These are phyloP conservation scores for Parelbella ahira DNA, from an alignment of 2,888 invertebrate species.

Conservation along the genomic window DNA sequence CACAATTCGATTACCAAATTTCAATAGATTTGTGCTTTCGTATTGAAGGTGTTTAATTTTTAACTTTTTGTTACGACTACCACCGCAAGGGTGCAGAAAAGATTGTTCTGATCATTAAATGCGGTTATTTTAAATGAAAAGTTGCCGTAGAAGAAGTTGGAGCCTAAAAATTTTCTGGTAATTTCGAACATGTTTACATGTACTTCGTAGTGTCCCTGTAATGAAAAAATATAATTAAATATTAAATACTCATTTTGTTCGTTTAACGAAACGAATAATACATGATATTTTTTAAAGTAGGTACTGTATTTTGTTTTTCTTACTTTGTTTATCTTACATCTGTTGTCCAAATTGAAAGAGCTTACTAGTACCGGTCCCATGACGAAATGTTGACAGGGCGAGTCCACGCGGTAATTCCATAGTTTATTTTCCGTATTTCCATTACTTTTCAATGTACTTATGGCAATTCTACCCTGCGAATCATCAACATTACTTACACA, in stretches of 20 bases:
- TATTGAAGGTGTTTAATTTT: too few relatives aligned
- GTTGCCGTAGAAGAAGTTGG: conserved; percentile 59
- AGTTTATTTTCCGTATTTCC: conserved; percentile 52
- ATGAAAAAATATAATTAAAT: too few relatives aligned
- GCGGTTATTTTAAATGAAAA: conserved; percentile 53
- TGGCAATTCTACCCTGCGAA: conserved; percentile 54
- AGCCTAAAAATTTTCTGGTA: conserved; percentile 49
- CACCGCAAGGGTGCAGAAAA: too few relatives aligned
- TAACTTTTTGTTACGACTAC: too few relatives aligned
- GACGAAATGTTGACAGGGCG: conserved; percentile 68
- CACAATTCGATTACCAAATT: too few relatives aligned
- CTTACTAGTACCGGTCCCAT: conserved; percentile 54
- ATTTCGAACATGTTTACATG: conserved; percentile 51
- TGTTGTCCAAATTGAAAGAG: conserved; percentile 51
- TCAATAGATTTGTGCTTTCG: too few relatives aligned
- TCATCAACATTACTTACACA: too few relatives aligned
- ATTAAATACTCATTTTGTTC: too few relatives aligned
- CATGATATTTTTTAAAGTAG: too few relatives aligned
- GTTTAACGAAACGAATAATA: too few relatives aligned
- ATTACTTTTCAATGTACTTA: conserved; percentile 44
- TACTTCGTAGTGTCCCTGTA: conserved; percentile 57
- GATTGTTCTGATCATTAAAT: conserved; percentile 53
- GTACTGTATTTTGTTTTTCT: too few relatives aligned
- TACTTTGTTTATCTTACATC: conserved; percentile 61
- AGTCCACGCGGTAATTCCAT: conserved; percentile 55